Percentiles rank a stretch among this genome's conserved stretches.
These are phyloP conservation scores for Alexandromys fortis DNA, from an alignment of 2,113 vertebrate genomes.

Conservation along the genomic window DNA sequence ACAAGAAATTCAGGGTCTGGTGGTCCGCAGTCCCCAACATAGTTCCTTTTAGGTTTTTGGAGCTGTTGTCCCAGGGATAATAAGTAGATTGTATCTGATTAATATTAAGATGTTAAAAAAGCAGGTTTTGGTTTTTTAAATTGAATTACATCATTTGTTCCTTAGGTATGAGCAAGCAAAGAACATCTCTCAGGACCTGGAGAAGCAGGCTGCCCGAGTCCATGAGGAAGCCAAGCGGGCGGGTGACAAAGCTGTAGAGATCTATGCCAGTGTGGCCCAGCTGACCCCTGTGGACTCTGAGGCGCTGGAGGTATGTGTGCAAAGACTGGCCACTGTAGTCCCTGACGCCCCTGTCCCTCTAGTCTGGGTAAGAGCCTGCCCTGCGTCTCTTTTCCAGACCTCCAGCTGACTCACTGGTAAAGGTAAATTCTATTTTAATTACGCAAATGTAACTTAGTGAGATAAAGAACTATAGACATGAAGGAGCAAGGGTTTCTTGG, in stretches of 20 bases:
- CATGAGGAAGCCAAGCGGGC: constrained; percentile 93
- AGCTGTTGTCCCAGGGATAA: neutral
- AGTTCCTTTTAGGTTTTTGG: constrained; percentile 44
- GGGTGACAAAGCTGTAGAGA: constrained; percentile 92
- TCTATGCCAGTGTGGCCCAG: constrained; percentile 94
- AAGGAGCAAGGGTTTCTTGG: neutral
- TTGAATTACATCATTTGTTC: constrained; percentile 2
- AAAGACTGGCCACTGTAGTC: rapidly evolving
- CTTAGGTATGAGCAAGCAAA: constrained; percentile 94
- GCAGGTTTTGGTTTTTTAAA: neutral
- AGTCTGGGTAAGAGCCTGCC: too few species aligned
- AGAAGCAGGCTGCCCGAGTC: constrained; percentile 93
- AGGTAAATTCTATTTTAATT: neutral
- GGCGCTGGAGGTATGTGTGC: constrained; percentile 91
- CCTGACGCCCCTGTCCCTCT: too few species aligned
- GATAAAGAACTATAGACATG: neutral
- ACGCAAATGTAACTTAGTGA: neutral
- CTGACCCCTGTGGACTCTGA: constrained; percentile 90
- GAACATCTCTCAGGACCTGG: constrained; percentile 93
- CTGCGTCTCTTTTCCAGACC: neutral
- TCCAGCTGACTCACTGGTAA: neutral
- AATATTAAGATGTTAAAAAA: neutral
- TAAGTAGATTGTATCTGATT: neutral
- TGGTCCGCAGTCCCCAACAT: too few species aligned
- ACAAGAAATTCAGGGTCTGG: too few species aligned